Evolutionary conservation across 2,113 vertebrate species (phyloP).

Genomic region (Pontoporia blainvillei): DNA sequence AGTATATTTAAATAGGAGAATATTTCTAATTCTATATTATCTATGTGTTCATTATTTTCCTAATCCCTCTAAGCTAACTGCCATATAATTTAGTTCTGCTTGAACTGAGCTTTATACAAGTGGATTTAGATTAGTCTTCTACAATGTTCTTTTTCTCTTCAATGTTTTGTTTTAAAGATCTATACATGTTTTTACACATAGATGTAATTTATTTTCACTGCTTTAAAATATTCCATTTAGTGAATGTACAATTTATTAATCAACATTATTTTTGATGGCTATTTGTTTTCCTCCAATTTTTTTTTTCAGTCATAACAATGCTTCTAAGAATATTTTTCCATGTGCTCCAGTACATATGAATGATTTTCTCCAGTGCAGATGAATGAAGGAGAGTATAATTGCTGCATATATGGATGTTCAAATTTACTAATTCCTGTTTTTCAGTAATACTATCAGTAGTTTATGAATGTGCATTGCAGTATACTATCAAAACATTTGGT

Average conservation of each 20-base stretch:
- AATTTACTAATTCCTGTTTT: not conserved
- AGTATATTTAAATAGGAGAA: not conserved
- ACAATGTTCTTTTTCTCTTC: not conserved
- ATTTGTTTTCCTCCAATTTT: not conserved
- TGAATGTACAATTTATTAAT: not conserved
- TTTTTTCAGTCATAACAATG: not conserved
- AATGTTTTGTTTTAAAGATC: not conserved
- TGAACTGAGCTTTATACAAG: not conserved
- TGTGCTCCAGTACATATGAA: not conserved
- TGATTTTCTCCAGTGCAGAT: not conserved
- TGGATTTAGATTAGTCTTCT: not conserved
- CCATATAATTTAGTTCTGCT: not conserved
- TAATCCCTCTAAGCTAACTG: not conserved
- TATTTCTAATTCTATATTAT: not conserved
- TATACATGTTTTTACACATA: not conserved
- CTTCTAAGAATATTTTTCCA: not conserved
- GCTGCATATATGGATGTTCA: not conserved
- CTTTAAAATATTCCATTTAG: not conserved
- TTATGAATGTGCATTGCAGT: not conserved
- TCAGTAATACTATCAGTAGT: not conserved
- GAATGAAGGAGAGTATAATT: not conserved
- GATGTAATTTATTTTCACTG: not conserved
- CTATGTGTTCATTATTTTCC: not conserved
- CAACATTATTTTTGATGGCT: not conserved
- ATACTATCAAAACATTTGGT: not conserved